Evolutionary conservation across 1,140 invertebrate species (phyloP).

Genomic region (Neodiprion fabricii): DNA sequence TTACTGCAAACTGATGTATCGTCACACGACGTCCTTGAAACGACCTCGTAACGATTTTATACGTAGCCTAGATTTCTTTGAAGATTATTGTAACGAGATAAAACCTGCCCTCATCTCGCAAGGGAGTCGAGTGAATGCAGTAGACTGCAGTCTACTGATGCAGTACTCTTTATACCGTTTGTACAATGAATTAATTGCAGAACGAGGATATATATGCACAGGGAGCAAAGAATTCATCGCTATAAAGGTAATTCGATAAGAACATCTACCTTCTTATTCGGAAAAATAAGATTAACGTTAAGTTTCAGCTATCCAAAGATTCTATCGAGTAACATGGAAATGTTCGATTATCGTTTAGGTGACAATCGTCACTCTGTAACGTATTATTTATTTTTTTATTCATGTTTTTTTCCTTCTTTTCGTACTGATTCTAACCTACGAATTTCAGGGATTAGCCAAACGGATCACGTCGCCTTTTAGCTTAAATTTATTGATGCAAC

Average conservation of each 20-base stretch:
- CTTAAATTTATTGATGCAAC: conserved; percentile 95
- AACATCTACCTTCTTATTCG: no score
- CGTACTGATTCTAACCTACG: conserved; percentile 35
- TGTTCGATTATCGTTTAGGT: no score
- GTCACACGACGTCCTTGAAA: conserved; percentile 93
- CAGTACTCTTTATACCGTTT: conserved; percentile 87
- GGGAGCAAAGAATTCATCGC: conserved; percentile 83
- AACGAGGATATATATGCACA: conserved; percentile 70
- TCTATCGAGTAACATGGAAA: no score
- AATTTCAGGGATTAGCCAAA: conserved; percentile 87
- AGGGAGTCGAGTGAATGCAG: conserved; percentile 92
- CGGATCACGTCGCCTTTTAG: conserved; percentile 97
- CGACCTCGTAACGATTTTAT: conserved; percentile 95
- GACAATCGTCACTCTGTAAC: no score
- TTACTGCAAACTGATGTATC: conserved; percentile 97
- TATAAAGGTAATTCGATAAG: conserved; percentile 71
- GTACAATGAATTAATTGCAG: conserved; percentile 75
- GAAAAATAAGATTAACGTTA: no score
- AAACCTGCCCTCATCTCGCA: conserved; percentile 96
- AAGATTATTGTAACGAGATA: conserved; percentile 99
- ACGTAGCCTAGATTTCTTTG: conserved; percentile 98
- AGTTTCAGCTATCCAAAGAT: no score
- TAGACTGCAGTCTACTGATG: conserved; percentile 95
- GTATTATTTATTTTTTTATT: no score
- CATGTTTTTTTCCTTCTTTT: background rate